Conservation (phyloP, 2,888 invertebrate species). For the Pyrrhia umbra region DNA sequence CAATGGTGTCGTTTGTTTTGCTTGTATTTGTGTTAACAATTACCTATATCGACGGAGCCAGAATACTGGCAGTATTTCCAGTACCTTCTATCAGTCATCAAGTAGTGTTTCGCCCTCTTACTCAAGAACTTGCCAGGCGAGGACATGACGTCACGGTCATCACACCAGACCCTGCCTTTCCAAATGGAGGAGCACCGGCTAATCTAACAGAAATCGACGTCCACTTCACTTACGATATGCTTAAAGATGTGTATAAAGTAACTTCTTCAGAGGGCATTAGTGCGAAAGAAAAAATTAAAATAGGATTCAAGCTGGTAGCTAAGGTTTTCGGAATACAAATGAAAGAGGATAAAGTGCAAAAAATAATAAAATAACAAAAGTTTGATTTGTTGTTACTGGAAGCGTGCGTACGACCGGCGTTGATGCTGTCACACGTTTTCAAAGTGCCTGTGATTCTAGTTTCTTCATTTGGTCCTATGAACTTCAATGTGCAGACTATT, state of each 20-base stretch:
- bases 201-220: too few species aligned
- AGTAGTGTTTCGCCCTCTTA: constrained; percentile 70
- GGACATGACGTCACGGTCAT: constrained; percentile 79
- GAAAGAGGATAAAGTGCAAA: constrained; percentile 5
- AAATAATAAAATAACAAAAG: constrained; percentile 19
- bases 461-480: constrained; percentile 65
- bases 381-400: constrained; percentile 70
- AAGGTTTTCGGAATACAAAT: constrained; percentile 2
- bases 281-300: background rate
- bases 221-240: constrained; percentile 62
- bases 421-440: constrained; percentile 61
- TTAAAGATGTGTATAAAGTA: constrained; percentile 33
- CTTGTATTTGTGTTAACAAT: too few species aligned
- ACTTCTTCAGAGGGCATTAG: background rate
- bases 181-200: too few species aligned
- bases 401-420: constrained; percentile 57
- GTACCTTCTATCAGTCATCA: constrained; percentile 78
- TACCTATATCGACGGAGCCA: too few species aligned
- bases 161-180: too few species aligned
- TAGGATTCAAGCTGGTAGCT: background rate
- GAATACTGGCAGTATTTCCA: constrained; percentile 73
- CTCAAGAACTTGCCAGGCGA: constrained; percentile 70
- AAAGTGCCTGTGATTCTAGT: constrained; percentile 67
- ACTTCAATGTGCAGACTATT: constrained; percentile 50
- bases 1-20: too few species aligned